These are phyloP conservation scores for Equus quagga DNA, from an alignment of 2,113 vertebrate species.

Conservation along the genomic window DNA sequence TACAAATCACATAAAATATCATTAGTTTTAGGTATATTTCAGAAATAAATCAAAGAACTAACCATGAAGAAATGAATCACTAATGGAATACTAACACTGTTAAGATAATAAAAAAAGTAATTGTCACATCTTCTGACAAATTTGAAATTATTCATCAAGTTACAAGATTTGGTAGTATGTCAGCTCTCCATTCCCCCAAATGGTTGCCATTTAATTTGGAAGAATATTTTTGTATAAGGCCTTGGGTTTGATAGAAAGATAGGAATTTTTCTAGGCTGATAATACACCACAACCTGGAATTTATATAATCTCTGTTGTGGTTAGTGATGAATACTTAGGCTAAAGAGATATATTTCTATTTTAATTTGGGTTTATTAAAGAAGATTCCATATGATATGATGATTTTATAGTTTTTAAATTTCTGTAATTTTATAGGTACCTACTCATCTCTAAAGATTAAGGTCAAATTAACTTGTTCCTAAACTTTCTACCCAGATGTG, in stretches of 20 bases:
- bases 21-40: conserved; percentile 14
- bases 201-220: conserved; percentile 56
- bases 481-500: not conserved
- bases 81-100: not conserved
- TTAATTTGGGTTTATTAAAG: not conserved
- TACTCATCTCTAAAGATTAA: conserved; percentile 16
- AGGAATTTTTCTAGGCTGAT: conserved; percentile 62
- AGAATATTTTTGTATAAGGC: conserved; percentile 48
- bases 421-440: not conserved
- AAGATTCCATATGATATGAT: not conserved
- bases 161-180: not conserved
- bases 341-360: not conserved
- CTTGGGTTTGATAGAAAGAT: not conserved
- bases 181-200: not conserved
- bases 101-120: not conserved
- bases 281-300: not conserved
- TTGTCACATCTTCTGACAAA: not conserved
- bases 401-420: conserved; percentile 11
- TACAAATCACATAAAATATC: conserved; percentile 39
- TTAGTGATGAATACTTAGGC: conserved; percentile 4
- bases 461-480: not conserved
- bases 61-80: not conserved
- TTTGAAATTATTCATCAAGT: conserved; percentile 16
- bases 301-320: not conserved
- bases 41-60: conserved; percentile 25